A percentile compares a stretch with the other conserved stretches of the same genome.
phyloP scores from a whole-genome alignment of 1,140 invertebrate genomes.

The Eupristina koningsbergeri region DNA sequence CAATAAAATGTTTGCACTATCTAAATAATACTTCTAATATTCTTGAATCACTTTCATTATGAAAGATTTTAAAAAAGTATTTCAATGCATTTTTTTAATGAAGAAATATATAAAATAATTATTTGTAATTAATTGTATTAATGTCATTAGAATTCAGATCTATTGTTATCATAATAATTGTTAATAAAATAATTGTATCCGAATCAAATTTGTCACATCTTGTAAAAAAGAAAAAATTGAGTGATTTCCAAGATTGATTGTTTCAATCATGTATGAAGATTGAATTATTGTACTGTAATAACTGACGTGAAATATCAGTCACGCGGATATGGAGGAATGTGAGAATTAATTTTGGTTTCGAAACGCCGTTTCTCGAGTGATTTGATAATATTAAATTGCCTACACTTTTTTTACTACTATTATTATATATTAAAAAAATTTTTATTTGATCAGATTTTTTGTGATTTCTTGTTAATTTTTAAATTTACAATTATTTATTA shows the following conservation, averaged over 20 bases:
- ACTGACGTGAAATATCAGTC: slow-evolving; percentile 25
- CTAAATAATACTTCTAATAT: no score
- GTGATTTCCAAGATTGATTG: slow-evolving; percentile 36
- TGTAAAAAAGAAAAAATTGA: slow-evolving; percentile 6
- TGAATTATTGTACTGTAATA: slow-evolving; percentile 26
- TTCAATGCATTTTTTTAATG: no score
- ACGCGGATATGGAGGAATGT: slow-evolving; percentile 37
- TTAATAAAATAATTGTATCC: slow-evolving; percentile 9
- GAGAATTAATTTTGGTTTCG: slow-evolving; percentile 44
- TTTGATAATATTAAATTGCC: slow-evolving; percentile 36
- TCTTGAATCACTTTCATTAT: no score
- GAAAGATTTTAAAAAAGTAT: no score
- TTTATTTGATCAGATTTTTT: slow-evolving; percentile 6
- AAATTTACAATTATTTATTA: no score
- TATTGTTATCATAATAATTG: slow-evolving; percentile 27
- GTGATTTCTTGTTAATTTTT: no score
- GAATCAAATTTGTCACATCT: slow-evolving; percentile 26
- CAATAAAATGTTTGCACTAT: no score
- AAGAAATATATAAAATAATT: no score
- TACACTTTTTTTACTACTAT: slow-evolving; percentile 10
- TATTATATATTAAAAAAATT: slow-evolving; percentile 21
- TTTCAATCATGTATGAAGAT: slow-evolving; percentile 25
- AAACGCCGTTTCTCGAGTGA: slow-evolving; percentile 28
- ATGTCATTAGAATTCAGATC: not conserved
- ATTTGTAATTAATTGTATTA: not conserved